Evolutionary conservation across 2,113 vertebrate genomes (phyloP), one percentile per base, ranked within the genome.

Genomic region (Epinephelus lanceolatus): DNA sequence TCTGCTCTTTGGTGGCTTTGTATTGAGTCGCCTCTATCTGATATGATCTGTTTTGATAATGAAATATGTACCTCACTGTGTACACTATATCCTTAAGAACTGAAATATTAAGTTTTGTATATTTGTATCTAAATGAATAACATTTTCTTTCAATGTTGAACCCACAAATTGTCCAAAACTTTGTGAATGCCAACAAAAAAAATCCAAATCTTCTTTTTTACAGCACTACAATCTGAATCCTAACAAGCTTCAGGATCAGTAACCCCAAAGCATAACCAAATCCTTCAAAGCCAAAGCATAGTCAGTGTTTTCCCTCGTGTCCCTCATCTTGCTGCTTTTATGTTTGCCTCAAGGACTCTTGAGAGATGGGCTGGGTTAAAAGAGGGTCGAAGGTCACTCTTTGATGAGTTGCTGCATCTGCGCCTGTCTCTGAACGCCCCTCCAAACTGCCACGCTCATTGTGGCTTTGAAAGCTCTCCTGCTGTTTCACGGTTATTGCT

Each of bases 351-450:
- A 42, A 90, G 72, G 70, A 86, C 60, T 78, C 60, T 71, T 74
- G 60, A 81, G 80, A 68, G 56, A 80, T 14, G 45, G 66, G 52
- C 19, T 5, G 15, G 82, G 75, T 84, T 83, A 85, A 81, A 85
- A 72, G 30, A 49, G n/a, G 69, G 76, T 87, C 78, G 56, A 42
- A 78, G 81, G 81, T 84, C 80, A 66, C 13, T 67, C 75, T 85
- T 76, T 82, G 61, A 83, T 77, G 86, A 79, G 77, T 19, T 13
- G 63, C 52, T 63, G 55, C 83, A 83, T 81, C 63, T 85, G 85
- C 0, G 25, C 78, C 72, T 65, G 57, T 89, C 79, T 33, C 53
- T 3, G 4, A 30, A 23, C 14, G 2, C 45, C 5, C 18, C 52
- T 55, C 42, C 63, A 65, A 62, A 33, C 45, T 75, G 76, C 52